phyloP scores from a whole-genome alignment of 2,888 invertebrate genomes.

The Magallana nippona region DNA sequence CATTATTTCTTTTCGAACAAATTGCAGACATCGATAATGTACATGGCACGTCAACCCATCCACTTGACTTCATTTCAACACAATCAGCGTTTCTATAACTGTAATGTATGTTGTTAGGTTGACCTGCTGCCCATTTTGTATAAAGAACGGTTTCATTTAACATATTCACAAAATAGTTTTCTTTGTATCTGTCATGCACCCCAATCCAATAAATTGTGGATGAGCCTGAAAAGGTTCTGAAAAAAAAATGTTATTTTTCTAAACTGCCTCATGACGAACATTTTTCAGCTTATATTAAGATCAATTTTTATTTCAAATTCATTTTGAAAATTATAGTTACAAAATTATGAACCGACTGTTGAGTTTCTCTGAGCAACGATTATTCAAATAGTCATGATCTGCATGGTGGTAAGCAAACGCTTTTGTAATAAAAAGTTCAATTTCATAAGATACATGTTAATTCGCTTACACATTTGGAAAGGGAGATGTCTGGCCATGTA shows the following conservation, averaged over 20 bases:
- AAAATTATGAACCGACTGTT: too few relatives aligned
- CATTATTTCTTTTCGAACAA: not conserved
- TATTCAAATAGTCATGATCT: too few relatives aligned
- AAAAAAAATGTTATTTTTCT: not conserved
- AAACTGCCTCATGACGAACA: too few relatives aligned
- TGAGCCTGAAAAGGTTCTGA: not conserved
- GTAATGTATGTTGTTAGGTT: not conserved
- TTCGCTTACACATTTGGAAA: too few relatives aligned
- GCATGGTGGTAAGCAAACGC: too few relatives aligned
- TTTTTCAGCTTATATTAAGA: too few relatives aligned
- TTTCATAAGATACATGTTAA: too few relatives aligned
- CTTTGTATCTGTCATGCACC: not conserved
- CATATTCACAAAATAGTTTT: constrained; percentile 13
- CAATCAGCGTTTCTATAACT: not conserved
- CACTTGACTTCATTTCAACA: not conserved
- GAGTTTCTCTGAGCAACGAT: too few relatives aligned
- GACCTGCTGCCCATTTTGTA: not conserved
- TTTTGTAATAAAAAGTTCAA: too few relatives aligned
- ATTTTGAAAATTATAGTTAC: too few relatives aligned
- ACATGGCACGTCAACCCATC: not conserved
- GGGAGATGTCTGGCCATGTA: too few relatives aligned
- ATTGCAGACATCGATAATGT: not conserved
- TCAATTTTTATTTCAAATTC: too few relatives aligned
- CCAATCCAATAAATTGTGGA: not conserved
- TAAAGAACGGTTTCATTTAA: not conserved